These are phyloP conservation scores for Galerucella pusilla DNA, from an alignment of 2,888 invertebrate species.

Conservation along the genomic window DNA sequence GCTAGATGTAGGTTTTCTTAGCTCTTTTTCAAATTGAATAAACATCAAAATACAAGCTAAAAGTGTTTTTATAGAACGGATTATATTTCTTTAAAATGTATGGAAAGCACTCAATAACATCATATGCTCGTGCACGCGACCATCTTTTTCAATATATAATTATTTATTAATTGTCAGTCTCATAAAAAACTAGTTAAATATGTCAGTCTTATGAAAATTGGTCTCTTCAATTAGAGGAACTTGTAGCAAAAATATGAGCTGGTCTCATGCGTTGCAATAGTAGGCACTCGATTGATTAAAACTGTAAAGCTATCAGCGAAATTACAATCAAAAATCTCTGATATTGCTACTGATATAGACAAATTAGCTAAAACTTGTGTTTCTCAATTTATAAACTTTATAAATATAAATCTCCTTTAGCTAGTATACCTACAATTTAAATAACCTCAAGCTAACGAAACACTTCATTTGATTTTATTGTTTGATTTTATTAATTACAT, in stretches of 20 bases:
- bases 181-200: conserved; percentile 57
- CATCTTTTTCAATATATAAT: conserved; percentile 40
- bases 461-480: too few species aligned
- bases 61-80: too few species aligned
- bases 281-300: conserved; percentile 59
- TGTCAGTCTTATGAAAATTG: conserved; percentile 64
- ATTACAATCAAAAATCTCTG: not conserved
- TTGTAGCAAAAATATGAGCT: conserved; percentile 61
- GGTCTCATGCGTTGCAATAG: conserved; percentile 53
- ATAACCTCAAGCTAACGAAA: too few species aligned
- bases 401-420: too few species aligned
- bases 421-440: too few species aligned
- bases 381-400: too few species aligned
- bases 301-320: not conserved
- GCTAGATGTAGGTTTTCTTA: too few species aligned
- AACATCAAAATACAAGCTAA: too few species aligned
- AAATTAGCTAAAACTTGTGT: too few species aligned
- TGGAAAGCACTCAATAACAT: conserved; percentile 23
- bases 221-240: conserved; percentile 59
- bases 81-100: not conserved
- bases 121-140: conserved; percentile 31
- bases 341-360: too few species aligned
- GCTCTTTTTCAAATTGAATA: too few species aligned
- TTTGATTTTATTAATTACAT: too few species aligned
- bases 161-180: conserved; percentile 50